These are phyloP conservation scores for Tenebrosternarchus preto DNA, from an alignment of 2,113 vertebrate species.

Conservation along the genomic window DNA sequence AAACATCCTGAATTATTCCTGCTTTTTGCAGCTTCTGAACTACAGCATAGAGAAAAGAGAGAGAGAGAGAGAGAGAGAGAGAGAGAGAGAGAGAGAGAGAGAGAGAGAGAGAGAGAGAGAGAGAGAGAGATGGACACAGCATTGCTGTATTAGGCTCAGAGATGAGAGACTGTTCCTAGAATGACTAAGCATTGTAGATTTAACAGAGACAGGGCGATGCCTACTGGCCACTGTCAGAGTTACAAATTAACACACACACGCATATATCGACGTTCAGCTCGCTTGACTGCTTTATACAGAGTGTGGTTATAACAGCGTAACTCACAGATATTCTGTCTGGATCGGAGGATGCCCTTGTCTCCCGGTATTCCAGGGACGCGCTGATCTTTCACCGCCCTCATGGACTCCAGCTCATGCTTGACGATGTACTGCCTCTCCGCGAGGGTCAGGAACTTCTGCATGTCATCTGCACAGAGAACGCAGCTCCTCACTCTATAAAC, in stretches of 20 bases:
- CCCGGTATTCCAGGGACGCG: slow-evolving; percentile 74
- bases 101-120: not conserved
- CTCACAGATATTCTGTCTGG: slow-evolving; percentile 61
- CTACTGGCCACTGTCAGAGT: slow-evolving; percentile 1
- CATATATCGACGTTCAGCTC: not conserved
- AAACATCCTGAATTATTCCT: slow-evolving; percentile 68
- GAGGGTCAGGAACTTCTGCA: slow-evolving; percentile 74
- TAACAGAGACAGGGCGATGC: slow-evolving; percentile 12
- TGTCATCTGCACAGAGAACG: slow-evolving; percentile 68
- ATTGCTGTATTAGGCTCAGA: slow-evolving; percentile 24
- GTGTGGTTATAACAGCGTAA: not conserved
- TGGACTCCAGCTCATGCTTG: slow-evolving; percentile 74
- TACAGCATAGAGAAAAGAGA: slow-evolving; percentile 56
- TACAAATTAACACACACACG: not conserved
- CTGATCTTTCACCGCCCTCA: slow-evolving; percentile 68
- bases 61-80: slow-evolving; percentile 7
- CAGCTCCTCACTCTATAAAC: not conserved
- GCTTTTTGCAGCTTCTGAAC: slow-evolving; percentile 74
- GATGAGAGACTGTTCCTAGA: slow-evolving; percentile 11
- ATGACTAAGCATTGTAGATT: slow-evolving; percentile 45
- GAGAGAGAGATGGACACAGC: slow-evolving; percentile 8
- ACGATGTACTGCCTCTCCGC: slow-evolving; percentile 78
- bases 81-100: slow-evolving; percentile 14
- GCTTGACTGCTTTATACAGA: too few relatives aligned
- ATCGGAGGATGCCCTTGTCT: slow-evolving; percentile 55